phyloP scores from a whole-genome alignment of 2,888 invertebrate species.

The Priocnemis perturbator region DNA sequence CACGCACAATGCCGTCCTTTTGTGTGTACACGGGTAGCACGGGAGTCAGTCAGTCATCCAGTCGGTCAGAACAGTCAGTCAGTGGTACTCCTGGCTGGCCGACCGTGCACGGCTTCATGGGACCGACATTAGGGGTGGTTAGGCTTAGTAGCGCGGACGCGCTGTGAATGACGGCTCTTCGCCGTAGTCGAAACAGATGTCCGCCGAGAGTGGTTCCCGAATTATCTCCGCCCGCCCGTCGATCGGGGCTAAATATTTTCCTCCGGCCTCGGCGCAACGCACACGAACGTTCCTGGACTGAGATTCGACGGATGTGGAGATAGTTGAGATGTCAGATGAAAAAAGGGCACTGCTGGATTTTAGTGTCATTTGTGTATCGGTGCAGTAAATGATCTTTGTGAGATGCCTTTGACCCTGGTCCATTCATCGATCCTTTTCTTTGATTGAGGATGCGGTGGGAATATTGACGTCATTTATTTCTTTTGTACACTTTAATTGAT shows the following conservation, averaged over 20 bases:
- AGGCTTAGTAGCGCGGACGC: background rate
- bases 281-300: no score
- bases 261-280: background rate
- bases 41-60: slow-evolving; percentile 50
- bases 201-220: slow-evolving; percentile 4
- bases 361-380: no score
- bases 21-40: slow-evolving; percentile 25
- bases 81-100: slow-evolving; percentile 35
- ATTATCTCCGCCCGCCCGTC: slow-evolving; percentile 3
- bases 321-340: no score
- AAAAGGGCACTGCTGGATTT: no score
- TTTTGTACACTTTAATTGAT: no score
- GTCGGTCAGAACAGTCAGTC: slow-evolving; percentile 45
- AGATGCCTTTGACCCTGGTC: no score
- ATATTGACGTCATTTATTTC: no score
- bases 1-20: slow-evolving; percentile 64
- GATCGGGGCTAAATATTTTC: slow-evolving; percentile 10
- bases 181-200: slow-evolving; percentile 16
- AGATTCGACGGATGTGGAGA: no score
- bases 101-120: slow-evolving; percentile 16
- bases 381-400: no score
- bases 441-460: no score
- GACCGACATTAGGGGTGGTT: slow-evolving; percentile 41
- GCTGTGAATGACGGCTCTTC: slow-evolving; percentile 21
- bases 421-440: no score